A percentile compares a stretch with the other conserved stretches of the same genome.
phyloP scores from a whole-genome alignment of 1,140 invertebrate species.

The Hermetia illucens region DNA sequence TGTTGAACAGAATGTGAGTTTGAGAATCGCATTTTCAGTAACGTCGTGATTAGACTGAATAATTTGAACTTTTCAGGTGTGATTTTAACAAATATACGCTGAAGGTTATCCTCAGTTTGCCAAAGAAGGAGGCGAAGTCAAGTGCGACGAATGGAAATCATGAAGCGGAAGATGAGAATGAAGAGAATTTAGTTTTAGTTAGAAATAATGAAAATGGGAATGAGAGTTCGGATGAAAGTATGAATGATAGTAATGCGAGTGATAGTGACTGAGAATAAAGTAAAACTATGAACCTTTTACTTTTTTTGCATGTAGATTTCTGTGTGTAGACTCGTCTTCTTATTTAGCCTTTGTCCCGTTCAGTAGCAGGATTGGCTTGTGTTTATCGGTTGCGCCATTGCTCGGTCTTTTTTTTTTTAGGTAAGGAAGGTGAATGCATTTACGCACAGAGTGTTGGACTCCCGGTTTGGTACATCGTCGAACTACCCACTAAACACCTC shows the following conservation, averaged over 20 bases:
- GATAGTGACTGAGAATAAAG: neutral
- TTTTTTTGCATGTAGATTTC: too few relatives aligned
- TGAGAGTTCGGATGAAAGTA: neutral
- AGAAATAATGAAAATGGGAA: neutral
- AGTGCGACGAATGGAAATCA: constrained; percentile 6
- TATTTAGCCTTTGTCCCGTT: too few relatives aligned
- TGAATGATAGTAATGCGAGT: neutral
- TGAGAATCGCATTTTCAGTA: constrained; percentile 4
- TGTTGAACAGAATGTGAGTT: constrained; percentile 75
- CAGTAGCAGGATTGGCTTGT: too few relatives aligned
- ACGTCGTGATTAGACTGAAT: neutral
- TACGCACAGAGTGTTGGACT: too few relatives aligned
- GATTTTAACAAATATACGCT: constrained; percentile 71
- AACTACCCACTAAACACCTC: too few relatives aligned
- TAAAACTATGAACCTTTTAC: too few relatives aligned
- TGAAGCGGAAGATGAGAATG: constrained; percentile 1
- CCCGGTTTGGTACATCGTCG: too few relatives aligned
- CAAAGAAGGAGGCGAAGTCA: too few relatives aligned
- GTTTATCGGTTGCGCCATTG: too few relatives aligned
- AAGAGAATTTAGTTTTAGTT: neutral
- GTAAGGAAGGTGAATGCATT: too few relatives aligned
- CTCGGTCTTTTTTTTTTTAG: too few relatives aligned
- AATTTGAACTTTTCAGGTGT: constrained; percentile 41
- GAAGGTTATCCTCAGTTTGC: constrained; percentile 43
- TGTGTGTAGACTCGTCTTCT: too few relatives aligned